These are phyloP conservation scores for Carabus problematicus DNA, from an alignment of 2,888 invertebrate genomes.

Conservation along the genomic window DNA sequence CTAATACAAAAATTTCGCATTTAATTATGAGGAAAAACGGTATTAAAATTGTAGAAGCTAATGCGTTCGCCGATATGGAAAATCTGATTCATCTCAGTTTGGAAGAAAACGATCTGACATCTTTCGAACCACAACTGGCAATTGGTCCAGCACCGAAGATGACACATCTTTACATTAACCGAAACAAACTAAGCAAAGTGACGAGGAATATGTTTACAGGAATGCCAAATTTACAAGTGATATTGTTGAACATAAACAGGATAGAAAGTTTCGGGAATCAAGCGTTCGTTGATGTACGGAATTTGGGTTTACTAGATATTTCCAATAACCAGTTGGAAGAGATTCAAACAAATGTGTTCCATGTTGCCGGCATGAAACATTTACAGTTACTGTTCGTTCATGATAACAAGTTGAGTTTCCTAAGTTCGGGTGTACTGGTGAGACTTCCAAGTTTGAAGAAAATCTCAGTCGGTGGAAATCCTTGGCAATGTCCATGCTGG, in stretches of 20 bases:
- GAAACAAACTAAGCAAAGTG: constrained; percentile 32
- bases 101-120: constrained; percentile 24
- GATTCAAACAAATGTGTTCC: constrained; percentile 30
- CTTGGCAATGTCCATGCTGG: constrained; percentile 41
- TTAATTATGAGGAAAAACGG: constrained; percentile 25
- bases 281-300: constrained; percentile 20
- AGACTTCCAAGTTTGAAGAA: constrained; percentile 27
- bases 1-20: constrained; percentile 13
- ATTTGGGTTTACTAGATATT: constrained; percentile 28
- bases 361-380: constrained; percentile 3
- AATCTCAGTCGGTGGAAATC: constrained; percentile 39
- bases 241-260: constrained; percentile 27
- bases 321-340: constrained; percentile 32
- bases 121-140: constrained; percentile 24
- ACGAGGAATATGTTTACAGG: constrained; percentile 26
- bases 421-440: constrained; percentile 20
- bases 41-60: constrained; percentile 18
- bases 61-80: constrained; percentile 35
- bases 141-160: constrained; percentile 28
- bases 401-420: constrained; percentile 28
- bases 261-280: constrained; percentile 26
- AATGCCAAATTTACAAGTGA: constrained; percentile 20
- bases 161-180: constrained; percentile 32
- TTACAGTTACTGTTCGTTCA: constrained; percentile 24
- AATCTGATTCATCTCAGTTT: constrained; percentile 24